Percentiles rank a stretch among this genome's conserved stretches.
phyloP scores from a whole-genome alignment of 1,140 invertebrate species.

The Hycleus phaleratus region DNA sequence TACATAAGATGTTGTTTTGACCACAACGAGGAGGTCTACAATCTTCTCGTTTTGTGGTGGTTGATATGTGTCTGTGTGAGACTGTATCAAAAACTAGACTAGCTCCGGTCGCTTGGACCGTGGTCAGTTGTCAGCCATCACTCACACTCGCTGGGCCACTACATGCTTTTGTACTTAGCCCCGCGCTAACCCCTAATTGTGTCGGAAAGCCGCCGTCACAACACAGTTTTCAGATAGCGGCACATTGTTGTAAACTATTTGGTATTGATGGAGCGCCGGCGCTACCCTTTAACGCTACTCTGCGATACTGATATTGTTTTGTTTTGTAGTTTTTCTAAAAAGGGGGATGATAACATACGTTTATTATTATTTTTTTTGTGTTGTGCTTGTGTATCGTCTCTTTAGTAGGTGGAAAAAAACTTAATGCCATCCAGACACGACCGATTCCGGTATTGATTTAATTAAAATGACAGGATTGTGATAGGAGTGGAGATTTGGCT shows the following conservation, averaged over 20 bases:
- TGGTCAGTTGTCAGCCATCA: conserved; percentile 41
- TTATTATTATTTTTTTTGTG: no score
- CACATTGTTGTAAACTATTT: conserved; percentile 5
- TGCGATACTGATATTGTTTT: background rate
- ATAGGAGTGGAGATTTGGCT: background rate
- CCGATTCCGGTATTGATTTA: conserved; percentile 24
- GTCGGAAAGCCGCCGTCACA: conserved; percentile 31
- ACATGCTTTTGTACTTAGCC: conserved; percentile 41
- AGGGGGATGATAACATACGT: background rate
- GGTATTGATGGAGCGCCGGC: conserved; percentile 9
- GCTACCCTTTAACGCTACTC: background rate
- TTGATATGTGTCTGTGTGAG: background rate
- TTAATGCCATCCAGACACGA: conserved; percentile 15
- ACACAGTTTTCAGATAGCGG: conserved; percentile 17
- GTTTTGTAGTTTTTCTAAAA: conserved; percentile 7
- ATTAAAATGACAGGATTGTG: conserved; percentile 17
- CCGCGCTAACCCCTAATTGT: conserved; percentile 35
- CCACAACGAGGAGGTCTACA: conserved; percentile 1
- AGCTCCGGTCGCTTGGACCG: conserved; percentile 16
- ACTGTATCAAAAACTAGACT: background rate
- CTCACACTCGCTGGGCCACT: conserved; percentile 35
- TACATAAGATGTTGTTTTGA: conserved; percentile 2
- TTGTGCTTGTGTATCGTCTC: no score
- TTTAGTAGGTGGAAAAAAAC: conserved; percentile 10
- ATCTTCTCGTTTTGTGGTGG: conserved; percentile 5